A percentile compares a stretch with the other conserved stretches of the same genome.
Conservation (phyloP, 2,797 vertebrate genomes). For the Coregonus sp. region DNA sequence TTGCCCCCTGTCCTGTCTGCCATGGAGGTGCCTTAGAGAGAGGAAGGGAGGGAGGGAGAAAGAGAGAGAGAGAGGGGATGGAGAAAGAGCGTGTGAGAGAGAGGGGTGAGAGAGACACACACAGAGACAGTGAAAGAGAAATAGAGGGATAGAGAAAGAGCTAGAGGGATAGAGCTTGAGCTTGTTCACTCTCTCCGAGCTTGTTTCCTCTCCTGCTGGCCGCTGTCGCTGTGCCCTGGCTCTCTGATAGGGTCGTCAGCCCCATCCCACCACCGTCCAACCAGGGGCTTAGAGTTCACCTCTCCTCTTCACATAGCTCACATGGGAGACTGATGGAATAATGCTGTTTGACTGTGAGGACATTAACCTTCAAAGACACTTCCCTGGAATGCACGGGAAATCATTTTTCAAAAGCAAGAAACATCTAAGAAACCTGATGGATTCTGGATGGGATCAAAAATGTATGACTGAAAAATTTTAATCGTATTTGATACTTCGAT, state of each 20-base stretch:
- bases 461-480: neutral
- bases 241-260: slow-evolving; percentile 23
- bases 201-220: neutral
- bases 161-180: neutral
- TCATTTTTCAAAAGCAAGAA: slow-evolving; percentile 15
- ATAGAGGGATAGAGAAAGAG: neutral
- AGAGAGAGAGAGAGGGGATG: neutral
- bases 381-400: slow-evolving; percentile 25
- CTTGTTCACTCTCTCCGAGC: too few relatives aligned
- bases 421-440: neutral
- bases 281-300: slow-evolving; percentile 32
- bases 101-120: slow-evolving; percentile 1
- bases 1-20: neutral
- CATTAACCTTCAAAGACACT: slow-evolving; percentile 37
- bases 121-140: too few relatives aligned
- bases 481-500: slow-evolving; percentile 16
- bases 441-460: neutral
- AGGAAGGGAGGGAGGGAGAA: neutral
- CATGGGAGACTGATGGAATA: slow-evolving; percentile 55
- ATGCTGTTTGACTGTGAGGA: slow-evolving; percentile 48
- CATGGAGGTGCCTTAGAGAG: neutral
- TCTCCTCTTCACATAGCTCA: slow-evolving; percentile 24
- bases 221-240: slow-evolving; percentile 16
- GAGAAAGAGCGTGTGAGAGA: neutral
- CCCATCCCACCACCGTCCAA: slow-evolving; percentile 24